These are phyloP conservation scores for Barbus barbus DNA, from an alignment of 2,113 vertebrate genomes.

Conservation along the genomic window DNA sequence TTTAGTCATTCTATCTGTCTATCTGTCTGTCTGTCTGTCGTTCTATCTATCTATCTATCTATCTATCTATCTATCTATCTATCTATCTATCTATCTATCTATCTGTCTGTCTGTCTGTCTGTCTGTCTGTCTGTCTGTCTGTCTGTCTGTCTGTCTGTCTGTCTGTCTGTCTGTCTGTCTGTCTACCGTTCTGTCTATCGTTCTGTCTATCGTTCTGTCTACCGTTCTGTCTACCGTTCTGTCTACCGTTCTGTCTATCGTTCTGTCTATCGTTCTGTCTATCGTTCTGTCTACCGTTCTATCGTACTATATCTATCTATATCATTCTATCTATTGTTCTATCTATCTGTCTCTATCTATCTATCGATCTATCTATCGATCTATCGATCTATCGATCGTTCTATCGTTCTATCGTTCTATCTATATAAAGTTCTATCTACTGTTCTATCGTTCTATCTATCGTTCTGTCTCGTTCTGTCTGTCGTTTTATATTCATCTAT, in stretches of 20 bases:
- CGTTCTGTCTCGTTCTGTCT: background rate
- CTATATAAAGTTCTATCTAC: too few species aligned
- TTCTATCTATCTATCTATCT: background rate
- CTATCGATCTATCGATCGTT: background rate
- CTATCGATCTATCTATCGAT: background rate
- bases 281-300: background rate
- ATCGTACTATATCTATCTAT: constrained; percentile 1
- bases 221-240: background rate
- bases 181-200: background rate
- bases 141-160: background rate
- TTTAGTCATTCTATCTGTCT: background rate
- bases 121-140: background rate
- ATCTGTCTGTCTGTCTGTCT: background rate
- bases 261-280: constrained; percentile 32
- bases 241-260: background rate
- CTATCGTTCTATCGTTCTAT: too few species aligned
- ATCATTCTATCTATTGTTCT: background rate
- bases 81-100: background rate
- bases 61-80: background rate
- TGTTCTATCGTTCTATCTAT: background rate
- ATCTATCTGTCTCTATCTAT: background rate
- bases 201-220: background rate
- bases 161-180: background rate
- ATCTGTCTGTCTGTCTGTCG: constrained; percentile 9
- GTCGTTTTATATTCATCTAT: background rate